Base-by-base conservation (phyloP, 2,113 vertebrate genomes). In the Saguinus imperator region DNA sequence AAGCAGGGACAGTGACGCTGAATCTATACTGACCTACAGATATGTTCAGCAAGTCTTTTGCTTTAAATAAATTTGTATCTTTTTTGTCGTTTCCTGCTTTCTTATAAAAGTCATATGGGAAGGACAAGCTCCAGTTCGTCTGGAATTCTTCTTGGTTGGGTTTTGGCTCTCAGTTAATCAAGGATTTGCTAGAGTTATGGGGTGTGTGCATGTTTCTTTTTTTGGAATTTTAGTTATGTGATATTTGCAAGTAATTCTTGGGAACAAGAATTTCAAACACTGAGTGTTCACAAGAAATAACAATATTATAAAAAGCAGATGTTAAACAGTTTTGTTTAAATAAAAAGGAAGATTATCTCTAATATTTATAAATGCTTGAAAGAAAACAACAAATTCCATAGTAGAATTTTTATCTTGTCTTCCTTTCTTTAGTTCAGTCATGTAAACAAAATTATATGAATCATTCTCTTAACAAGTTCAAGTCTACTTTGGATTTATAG, bases 271-370 rank as follows among this genome's bases (percentile, higher is more conserved):
- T 96, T 95, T 91, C 90, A 94, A 92, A 96, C 64, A 90, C 29
- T 45, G 45, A 94, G 58, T 94, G 58, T 92, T 96, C 72, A 25
- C 85, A 88, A 97, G 94, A 94, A 97, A 92, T 91, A 89, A 87
- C 50, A 91, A 32, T 87, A 89, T 94, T 97, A 85, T 95, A 84
- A 80, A 94, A 97, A 96, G 73, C 87, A 96, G 94, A 95, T 95
- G 90, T 91, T 90, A 79, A 85, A 43, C 48, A 58, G 40, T 82
- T 96, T 93, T 83, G 32, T 82, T 97, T 88, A 32, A 37, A 61
- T 32, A 73, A 84, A 86, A 50, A 27, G 27, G 61, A 61, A 87
- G 40, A 81, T 89, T 40, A 52, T 93, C 79, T 96, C 45, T 52
- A 73, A 94, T 97, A 89, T 94, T 95, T 97, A 68, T 91, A 92